Evolutionary conservation across 2,888 invertebrate genomes (phyloP).

Genomic region (Eristalis tenax): DNA sequence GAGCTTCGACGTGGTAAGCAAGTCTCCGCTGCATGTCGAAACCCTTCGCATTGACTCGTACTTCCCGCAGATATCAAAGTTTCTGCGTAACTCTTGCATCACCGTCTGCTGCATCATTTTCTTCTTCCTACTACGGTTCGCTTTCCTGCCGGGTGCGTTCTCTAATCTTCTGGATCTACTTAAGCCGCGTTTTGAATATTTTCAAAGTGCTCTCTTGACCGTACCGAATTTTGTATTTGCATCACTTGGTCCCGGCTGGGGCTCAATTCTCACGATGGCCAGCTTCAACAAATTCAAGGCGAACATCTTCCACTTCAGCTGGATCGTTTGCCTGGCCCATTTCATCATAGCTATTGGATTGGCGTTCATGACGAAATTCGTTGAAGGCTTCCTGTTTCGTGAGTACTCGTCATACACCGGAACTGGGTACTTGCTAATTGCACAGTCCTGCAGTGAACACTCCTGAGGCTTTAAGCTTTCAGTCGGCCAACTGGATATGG

Average conservation of each 20-base stretch:
- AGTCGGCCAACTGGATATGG: slow-evolving; percentile 44
- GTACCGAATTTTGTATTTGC: no score
- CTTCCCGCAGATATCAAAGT: slow-evolving; percentile 76
- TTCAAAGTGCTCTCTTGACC: no score
- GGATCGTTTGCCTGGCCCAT: slow-evolving; percentile 76
- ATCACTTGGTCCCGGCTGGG: slow-evolving; percentile 67
- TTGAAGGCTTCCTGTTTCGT: slow-evolving; percentile 76
- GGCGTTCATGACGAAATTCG: slow-evolving; percentile 74
- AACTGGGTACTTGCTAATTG: not conserved
- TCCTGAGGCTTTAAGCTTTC: not conserved
- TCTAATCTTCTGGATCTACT: not conserved
- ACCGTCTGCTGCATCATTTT: slow-evolving; percentile 73
- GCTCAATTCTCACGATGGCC: slow-evolving; percentile 57
- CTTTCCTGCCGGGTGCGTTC: slow-evolving; percentile 34
- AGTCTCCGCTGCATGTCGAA: no score
- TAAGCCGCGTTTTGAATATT: no score
- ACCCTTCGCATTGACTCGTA: not conserved
- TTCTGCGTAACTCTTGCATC: slow-evolving; percentile 76
- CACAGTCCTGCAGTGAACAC: not conserved
- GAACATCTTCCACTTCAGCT: slow-evolving; percentile 83
- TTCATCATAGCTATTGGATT: slow-evolving; percentile 82
- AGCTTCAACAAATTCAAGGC: slow-evolving; percentile 84
- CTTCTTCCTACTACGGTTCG: slow-evolving; percentile 68
- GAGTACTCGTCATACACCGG: no score
- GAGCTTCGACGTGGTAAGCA: slow-evolving; percentile 12